Evolutionary conservation across 2,797 vertebrate species (phyloP).

Genomic region (Sitta carolinensis): DNA sequence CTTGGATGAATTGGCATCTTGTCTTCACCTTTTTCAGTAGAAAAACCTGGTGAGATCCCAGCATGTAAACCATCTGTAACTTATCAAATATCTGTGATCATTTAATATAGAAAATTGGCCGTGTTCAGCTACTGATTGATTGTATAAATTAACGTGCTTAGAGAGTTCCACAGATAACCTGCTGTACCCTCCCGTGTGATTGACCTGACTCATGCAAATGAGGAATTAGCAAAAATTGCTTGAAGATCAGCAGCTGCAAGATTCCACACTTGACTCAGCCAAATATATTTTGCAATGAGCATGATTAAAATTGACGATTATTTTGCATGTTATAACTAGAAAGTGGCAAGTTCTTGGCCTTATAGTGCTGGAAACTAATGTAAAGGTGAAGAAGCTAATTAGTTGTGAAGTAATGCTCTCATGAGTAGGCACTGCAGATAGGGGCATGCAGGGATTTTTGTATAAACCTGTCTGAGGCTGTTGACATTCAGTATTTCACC

Average conservation of each 20-base stretch:
- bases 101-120: background rate
- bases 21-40: slow-evolving; percentile 29
- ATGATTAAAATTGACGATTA: background rate
- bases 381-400: background rate
- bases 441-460: background rate
- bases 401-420: background rate
- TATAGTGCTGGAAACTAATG: background rate
- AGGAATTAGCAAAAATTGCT: background rate
- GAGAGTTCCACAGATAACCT: background rate
- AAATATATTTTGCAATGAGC: background rate
- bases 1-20: slow-evolving; percentile 36
- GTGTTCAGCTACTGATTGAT: background rate
- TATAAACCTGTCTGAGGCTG: background rate
- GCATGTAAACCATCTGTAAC: background rate
- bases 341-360: background rate
- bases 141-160: background rate
- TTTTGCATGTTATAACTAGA: background rate
- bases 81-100: background rate
- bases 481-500: background rate
- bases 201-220: background rate
- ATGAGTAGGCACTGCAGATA: background rate
- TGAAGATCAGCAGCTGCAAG: background rate
- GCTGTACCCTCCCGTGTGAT: background rate
- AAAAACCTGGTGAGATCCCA: slow-evolving; percentile 46
- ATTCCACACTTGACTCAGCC: background rate